A percentile compares a stretch with the other conserved stretches of the same genome.
phyloP scores from a whole-genome alignment of 2,797 vertebrate genomes.

The Bufotes viridis region DNA sequence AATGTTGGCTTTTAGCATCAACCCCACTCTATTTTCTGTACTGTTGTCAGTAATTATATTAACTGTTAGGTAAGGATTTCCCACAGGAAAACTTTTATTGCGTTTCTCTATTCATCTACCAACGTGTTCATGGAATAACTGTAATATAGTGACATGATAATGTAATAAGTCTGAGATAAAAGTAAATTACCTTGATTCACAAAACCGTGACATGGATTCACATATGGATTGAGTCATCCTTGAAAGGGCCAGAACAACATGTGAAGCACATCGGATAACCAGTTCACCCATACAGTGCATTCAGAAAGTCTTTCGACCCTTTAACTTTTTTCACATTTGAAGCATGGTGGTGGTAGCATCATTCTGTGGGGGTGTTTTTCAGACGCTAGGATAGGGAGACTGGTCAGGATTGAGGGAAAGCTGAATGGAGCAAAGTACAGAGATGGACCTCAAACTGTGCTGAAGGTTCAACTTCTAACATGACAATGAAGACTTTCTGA shows the following conservation, averaged over 20 bases:
- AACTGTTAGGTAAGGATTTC: conserved; percentile 3
- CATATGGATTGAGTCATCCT: not conserved
- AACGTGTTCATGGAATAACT: conserved; percentile 1
- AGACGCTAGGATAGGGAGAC: no score
- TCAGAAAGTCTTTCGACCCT: no score
- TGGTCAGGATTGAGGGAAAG: no score
- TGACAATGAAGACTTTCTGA: no score
- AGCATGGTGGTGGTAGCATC: no score
- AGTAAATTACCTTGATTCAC: not conserved
- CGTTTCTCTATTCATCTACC: conserved; percentile 1
- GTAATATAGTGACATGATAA: not conserved
- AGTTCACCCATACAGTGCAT: no score
- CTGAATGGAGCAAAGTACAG: no score
- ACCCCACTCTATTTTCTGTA: not conserved
- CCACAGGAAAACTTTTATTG: conserved; percentile 8
- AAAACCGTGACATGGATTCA: not conserved
- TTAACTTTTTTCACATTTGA: no score
- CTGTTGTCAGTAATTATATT: conserved; percentile 20
- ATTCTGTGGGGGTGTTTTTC: no score
- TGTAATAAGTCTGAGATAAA: not conserved
- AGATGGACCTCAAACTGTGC: no score
- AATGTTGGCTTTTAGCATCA: not conserved
- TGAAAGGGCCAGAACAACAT: not conserved
- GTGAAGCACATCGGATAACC: not conserved
- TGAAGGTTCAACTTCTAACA: no score